Percentiles rank a stretch among this genome's conserved stretches.
phyloP scores from a whole-genome alignment of 2,797 vertebrate genomes.

The Sandelia bainsii region DNA sequence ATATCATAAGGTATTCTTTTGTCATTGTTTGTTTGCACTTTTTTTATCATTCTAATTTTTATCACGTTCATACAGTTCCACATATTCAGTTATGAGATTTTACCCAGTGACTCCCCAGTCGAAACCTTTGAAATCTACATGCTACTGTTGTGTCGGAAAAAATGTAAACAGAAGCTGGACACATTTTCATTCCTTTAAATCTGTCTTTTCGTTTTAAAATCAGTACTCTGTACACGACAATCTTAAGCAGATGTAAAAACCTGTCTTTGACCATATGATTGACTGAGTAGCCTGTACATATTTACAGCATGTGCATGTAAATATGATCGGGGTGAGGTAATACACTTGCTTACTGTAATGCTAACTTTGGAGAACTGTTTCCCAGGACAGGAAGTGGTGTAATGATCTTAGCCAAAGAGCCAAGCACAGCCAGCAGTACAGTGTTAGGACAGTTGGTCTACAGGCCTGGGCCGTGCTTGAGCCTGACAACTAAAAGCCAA shows the following conservation, averaged over 20 bases:
- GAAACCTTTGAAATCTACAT: background rate
- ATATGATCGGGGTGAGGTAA: constrained; percentile 3
- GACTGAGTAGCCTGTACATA: background rate
- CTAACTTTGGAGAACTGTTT: background rate
- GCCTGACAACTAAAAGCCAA: constrained; percentile 18
- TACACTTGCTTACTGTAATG: background rate
- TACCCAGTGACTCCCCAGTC: background rate
- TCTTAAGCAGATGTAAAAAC: background rate
- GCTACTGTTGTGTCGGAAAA: background rate
- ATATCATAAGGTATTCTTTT: background rate
- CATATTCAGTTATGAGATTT: background rate
- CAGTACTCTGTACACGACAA: background rate
- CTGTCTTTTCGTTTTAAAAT: too few species aligned
- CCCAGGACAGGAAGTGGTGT: constrained; percentile 13
- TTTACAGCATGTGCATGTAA: background rate
- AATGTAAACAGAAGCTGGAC: constrained; percentile 4
- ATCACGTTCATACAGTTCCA: background rate
- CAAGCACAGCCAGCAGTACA: constrained; percentile 12
- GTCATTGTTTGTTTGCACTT: background rate
- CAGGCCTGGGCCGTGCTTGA: constrained; percentile 12
- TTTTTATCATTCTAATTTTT: background rate
- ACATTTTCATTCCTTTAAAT: constrained; percentile 6
- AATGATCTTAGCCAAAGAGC: constrained; percentile 29
- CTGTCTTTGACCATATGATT: too few species aligned
- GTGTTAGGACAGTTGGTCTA: background rate